phyloP scores from a whole-genome alignment of 2,113 vertebrate species.

The Microtus oregoni region DNA sequence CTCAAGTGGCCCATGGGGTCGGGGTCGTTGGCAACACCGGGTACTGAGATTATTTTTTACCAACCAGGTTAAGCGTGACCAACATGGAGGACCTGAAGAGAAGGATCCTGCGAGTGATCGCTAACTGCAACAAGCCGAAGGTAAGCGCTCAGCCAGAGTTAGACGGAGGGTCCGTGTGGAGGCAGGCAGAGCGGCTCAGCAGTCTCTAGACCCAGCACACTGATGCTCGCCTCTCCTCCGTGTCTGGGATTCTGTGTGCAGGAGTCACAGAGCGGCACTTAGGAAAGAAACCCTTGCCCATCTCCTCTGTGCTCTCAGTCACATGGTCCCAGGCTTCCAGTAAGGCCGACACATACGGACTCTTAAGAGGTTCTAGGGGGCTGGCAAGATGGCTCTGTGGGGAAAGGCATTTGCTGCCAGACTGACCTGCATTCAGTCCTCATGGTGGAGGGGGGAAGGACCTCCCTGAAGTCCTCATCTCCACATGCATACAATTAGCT shows the following conservation, averaged over 20 bases:
- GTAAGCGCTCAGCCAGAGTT: slow-evolving; percentile 78
- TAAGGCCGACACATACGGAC: not conserved
- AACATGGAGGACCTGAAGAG: slow-evolving; percentile 97
- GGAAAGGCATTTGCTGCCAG: not conserved
- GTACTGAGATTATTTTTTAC: not conserved
- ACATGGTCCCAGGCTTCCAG: not conserved
- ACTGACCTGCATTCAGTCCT: not conserved
- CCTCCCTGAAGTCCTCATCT: not conserved
- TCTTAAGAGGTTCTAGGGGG: not conserved
- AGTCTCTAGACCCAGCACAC: not conserved
- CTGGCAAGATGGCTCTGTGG: not conserved
- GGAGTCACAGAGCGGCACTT: not conserved
- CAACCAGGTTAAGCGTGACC: slow-evolving; percentile 93
- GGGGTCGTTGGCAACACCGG: fast-evolving
- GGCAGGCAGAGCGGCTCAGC: too few relatives aligned
- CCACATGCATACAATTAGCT: not conserved
- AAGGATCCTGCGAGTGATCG: slow-evolving; percentile 94
- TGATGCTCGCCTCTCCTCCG: too few relatives aligned
- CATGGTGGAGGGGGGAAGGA: not conserved
- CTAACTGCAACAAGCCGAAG: slow-evolving; percentile 96
- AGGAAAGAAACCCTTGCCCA: not conserved
- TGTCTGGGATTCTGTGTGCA: fast-evolving
- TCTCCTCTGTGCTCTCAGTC: too few relatives aligned
- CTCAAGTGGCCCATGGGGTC: fast-evolving
- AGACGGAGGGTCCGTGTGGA: fast-evolving